Evolutionary conservation across 30 jellyfish, hydroid and myxozoan species (phyloP), one percentile per base, ranked within the genome.

Genomic region (Aurelia sp.): DNA sequence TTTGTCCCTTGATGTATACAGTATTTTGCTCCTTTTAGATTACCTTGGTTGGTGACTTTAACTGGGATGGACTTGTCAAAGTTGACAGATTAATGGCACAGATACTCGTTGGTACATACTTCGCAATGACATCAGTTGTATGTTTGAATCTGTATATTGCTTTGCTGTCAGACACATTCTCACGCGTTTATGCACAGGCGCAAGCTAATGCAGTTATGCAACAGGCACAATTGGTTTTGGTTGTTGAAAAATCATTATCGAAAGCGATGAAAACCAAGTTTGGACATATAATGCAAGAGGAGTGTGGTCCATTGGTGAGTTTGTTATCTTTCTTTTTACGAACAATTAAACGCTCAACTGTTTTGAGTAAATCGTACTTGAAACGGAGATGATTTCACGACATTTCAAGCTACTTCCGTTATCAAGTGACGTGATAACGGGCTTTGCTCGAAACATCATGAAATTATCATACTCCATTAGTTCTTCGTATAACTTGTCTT

Each of bases 171-270:
- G 96, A 93, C 84, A 93, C 97, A 4, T 93, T 93, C 85, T 94
- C 98, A 55, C 92, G 98, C 12, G 98, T 93, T 63, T 93, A 93
- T 57, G 97, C 98, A 20, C 98, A 93, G 73, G 98, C 98, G 27
- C 98, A 93, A 73, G 98, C 98, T 41, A 93, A 93, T 63, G 98
- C 98, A 18, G 98, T 93, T 62, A 93, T 93, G 98, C 98, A 93
- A 60, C 98, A 93, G 57, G 98, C 98, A 11, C 97, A 93, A 40
- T 76, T 95, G 67, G 93, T 93, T 40, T 62, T 89, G 71, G 16
- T 79, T 70, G 88, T 95, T 13, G 99, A 95, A 69, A 86, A 84
- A 75, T 80, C 96, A 12, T 87, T 95, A 17, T 66, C 95, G 4
- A 90, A 90, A 85, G 72, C 69, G 89, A 90, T 76, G 76, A 89